phyloP scores from a whole-genome alignment of 2,113 vertebrate genomes.

The Hystrix brachyura region DNA sequence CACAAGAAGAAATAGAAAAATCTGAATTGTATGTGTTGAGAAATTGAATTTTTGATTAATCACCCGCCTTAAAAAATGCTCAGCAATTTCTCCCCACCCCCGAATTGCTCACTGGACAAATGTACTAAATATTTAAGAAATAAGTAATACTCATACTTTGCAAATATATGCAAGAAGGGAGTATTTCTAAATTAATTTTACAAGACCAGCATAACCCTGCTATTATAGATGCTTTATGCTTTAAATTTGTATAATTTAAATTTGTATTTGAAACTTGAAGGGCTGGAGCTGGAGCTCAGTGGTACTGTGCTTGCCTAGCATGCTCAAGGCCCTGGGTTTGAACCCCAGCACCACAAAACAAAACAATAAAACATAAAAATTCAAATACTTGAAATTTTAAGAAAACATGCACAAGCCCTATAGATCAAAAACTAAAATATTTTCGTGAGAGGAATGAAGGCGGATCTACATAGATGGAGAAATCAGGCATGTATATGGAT shows the following conservation, averaged over 20 bases:
- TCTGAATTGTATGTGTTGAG: not conserved
- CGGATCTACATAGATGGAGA: not conserved
- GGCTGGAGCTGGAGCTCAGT: no score
- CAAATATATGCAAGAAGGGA: not conserved
- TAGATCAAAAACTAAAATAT: not conserved
- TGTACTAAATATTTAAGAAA: no score
- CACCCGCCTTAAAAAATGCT: not conserved
- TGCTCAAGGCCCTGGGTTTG: no score
- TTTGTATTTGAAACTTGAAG: not conserved
- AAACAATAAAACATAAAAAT: not conserved
- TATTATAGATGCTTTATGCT: not conserved
- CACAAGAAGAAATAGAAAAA: not conserved
- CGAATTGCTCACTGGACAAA: not conserved
- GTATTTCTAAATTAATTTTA: not conserved
- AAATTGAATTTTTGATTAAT: not conserved
- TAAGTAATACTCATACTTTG: not conserved
- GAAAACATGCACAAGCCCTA: not conserved
- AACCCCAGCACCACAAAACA: no score
- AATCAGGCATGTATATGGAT: not conserved
- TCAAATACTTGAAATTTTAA: conserved; percentile 1
- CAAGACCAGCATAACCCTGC: not conserved
- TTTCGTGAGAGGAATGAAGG: not conserved
- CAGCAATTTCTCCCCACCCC: no score
- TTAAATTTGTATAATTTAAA: not conserved
- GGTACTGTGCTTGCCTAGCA: no score